Base-by-base conservation (phyloP, 1,140 invertebrate species). In the Xylocopa sonorina region DNA sequence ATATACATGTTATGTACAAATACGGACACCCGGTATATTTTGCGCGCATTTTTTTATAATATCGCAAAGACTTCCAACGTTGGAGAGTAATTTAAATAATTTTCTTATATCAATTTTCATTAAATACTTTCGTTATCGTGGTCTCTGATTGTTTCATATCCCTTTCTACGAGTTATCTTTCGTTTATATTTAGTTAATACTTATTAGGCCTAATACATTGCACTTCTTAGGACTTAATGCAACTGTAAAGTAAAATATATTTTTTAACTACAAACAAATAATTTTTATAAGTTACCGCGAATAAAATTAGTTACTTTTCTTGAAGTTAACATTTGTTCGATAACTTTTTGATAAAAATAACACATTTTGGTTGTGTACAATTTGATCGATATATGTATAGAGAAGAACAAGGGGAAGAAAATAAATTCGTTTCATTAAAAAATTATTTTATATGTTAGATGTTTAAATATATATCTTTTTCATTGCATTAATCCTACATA, bases 201-300 rank as follows among this genome's bases (percentile, higher is more conserved):
- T 71, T 78, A 71, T 78, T 78, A 78, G 75, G 66, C 67, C 75
- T 78, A 78, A 78, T 67, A 75, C 50, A 24, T 77, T 12, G 66
- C 29, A 48, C 34, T 68, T 69, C 24, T 62, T 51, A 71, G 27
- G 14, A 50, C 21, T 41, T 48, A 69, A 60, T 32, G 32, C 32
- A 29, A 34, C 12, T 27, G 27, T 51, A 50, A 60, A 21, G 3
- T 24, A 18, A n/a, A 29, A 21, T 24, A 34, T 53, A n/a, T 46
- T 27, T 27, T 21, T 18, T 10, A 12, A 43, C 18, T 32, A 29
- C 29, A 51, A 38, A 6, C 27, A 64, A 6, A 53, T 38, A 29
- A 38, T 27, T 12, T 10, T 51, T 38, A n/a, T n/a, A 48, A 51
- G 24, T 68, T 24, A 18, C 9, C 48, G 5, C 18, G 32, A 32